Evolutionary conservation across 2,888 invertebrate genomes (phyloP).

Genomic region (Coelinius sp.): DNA sequence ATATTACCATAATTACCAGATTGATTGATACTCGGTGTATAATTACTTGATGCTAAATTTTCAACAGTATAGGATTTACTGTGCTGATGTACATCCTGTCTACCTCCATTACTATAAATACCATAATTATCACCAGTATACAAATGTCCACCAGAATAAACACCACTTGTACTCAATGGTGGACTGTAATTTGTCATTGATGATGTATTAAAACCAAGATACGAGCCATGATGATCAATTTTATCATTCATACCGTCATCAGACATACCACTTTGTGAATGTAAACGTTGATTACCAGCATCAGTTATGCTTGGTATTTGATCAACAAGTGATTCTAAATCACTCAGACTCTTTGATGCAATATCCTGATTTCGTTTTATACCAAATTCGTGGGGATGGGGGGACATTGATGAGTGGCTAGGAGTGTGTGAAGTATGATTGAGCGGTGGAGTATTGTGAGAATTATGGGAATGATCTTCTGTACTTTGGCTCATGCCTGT

Average conservation of each 20-base stretch:
- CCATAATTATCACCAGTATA: constrained; percentile 63
- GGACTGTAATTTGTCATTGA: constrained; percentile 66
- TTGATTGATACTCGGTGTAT: constrained; percentile 66
- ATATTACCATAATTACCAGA: constrained; percentile 67
- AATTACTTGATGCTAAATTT: constrained; percentile 70
- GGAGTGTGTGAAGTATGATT: constrained; percentile 66
- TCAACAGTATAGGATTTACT: constrained; percentile 70
- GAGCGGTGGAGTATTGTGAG: constrained; percentile 67
- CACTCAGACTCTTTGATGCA: constrained; percentile 88
- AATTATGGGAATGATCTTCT: constrained; percentile 65
- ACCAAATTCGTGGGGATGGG: constrained; percentile 66
- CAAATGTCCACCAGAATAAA: constrained; percentile 60
- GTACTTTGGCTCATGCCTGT: constrained; percentile 62
- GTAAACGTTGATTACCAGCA: constrained; percentile 70
- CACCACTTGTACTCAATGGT: constrained; percentile 57
- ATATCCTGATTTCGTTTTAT: constrained; percentile 77
- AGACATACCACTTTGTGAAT: constrained; percentile 57
- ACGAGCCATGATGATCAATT: constrained; percentile 62
- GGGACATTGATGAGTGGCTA: constrained; percentile 67
- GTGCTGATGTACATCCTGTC: constrained; percentile 60
- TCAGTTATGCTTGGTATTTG: constrained; percentile 92
- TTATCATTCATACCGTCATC: constrained; percentile 64
- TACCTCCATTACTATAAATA: constrained; percentile 60
- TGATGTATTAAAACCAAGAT: constrained; percentile 52
- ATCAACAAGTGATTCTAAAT: constrained; percentile 90